A percentile compares a stretch with the other conserved stretches of the same genome.
Evolutionary conservation across 2,113 vertebrate genomes (phyloP).

Genomic region (Cavia aperea): DNA sequence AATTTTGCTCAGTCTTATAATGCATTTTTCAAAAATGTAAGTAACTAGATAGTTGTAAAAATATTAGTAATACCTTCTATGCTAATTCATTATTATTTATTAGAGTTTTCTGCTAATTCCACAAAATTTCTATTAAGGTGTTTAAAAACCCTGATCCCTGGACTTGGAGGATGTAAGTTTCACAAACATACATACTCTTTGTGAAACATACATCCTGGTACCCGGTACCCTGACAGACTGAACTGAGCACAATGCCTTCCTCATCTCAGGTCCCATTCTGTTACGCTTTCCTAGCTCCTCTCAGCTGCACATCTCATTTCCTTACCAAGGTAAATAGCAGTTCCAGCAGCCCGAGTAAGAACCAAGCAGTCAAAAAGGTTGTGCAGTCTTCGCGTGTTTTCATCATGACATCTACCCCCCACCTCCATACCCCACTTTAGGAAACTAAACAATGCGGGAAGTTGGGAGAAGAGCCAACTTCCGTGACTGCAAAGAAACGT

Average conservation of each 20-base stretch:
- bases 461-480: background rate
- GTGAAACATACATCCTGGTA: too few species aligned
- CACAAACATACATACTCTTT: too few species aligned
- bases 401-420: too few species aligned
- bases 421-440: background rate
- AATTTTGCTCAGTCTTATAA: background rate
- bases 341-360: background rate
- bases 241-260: background rate
- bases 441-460: background rate
- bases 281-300: background rate
- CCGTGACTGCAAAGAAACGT: background rate
- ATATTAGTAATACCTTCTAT: background rate
- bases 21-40: background rate
- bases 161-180: background rate
- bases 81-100: background rate
- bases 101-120: background rate
- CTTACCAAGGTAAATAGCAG: background rate
- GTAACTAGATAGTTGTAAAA: background rate
- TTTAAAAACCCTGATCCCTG: background rate
- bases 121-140: background rate
- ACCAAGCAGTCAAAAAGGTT: fast-evolving
- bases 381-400: too few species aligned
- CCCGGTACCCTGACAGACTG: background rate
- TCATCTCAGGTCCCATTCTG: background rate
- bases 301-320: background rate